Conservation (phyloP, 2,888 invertebrate species). For the Bombyx huttoni region DNA sequence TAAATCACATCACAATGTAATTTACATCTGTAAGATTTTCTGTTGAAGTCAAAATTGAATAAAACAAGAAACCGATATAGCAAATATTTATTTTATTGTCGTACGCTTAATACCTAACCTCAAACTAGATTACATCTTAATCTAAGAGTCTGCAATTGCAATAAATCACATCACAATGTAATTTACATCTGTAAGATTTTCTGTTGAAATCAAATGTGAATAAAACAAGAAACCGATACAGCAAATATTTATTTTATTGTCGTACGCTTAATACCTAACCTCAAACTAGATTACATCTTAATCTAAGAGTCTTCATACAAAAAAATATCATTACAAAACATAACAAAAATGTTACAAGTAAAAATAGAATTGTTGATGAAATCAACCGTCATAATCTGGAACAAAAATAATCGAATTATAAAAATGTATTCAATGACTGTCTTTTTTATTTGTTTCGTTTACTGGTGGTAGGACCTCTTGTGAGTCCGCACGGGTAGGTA, state of each 20-base stretch:
- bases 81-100: slow-evolving; percentile 43
- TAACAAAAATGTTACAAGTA: not conserved
- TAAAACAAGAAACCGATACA: slow-evolving; percentile 50
- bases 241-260: slow-evolving; percentile 44
- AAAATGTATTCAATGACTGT: not conserved
- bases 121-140: slow-evolving; percentile 29
- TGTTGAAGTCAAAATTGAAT: slow-evolving; percentile 53
- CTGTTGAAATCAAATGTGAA: slow-evolving; percentile 51
- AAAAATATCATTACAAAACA: not conserved
- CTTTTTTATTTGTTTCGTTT: too few species aligned
- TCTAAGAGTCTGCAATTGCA: slow-evolving; percentile 12
- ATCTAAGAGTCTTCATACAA: slow-evolving; percentile 17
- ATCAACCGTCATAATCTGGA: slow-evolving; percentile 39
- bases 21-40: slow-evolving; percentile 18
- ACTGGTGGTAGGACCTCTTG: too few species aligned
- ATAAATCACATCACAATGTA: slow-evolving; percentile 13
- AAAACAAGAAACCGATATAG: slow-evolving; percentile 49
- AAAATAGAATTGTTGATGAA: not conserved
- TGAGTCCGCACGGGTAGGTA: too few species aligned
- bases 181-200: slow-evolving; percentile 17
- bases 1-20: slow-evolving; percentile 13
- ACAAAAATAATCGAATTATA: slow-evolving; percentile 11
- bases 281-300: slow-evolving; percentile 24
- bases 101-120: not conserved
- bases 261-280: slow-evolving; percentile 1